Conservation (phyloP, 2,888 invertebrate genomes). For the Heteromyza rotundicornis region DNA sequence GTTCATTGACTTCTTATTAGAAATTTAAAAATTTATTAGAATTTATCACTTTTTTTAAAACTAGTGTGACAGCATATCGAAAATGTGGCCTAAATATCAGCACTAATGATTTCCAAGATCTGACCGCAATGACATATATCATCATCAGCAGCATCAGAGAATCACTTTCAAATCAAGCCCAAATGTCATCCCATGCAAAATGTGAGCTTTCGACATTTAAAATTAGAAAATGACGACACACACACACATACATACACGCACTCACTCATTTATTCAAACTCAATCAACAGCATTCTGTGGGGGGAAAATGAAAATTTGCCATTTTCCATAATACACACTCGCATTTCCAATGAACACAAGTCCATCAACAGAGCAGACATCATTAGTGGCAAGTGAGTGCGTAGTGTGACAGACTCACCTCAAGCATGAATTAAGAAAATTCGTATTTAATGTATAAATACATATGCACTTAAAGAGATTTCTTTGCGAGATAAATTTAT, state of each 20-base stretch:
- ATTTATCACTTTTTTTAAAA: too few species aligned
- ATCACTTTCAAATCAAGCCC: background rate
- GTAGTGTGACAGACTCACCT: background rate
- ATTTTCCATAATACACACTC: background rate
- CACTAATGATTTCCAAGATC: background rate
- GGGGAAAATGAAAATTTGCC: conserved; percentile 8
- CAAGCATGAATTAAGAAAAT: background rate
- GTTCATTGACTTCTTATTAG: too few species aligned
- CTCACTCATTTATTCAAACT: background rate
- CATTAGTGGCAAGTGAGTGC: background rate
- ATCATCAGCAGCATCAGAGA: background rate
- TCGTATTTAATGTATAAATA: background rate
- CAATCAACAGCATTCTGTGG: conserved; percentile 8
- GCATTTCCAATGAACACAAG: background rate
- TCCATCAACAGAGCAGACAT: background rate
- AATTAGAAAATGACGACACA: conserved; percentile 10
- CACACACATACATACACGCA: conserved; percentile 1
- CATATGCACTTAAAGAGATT: background rate
- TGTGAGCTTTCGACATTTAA: conserved; percentile 10
- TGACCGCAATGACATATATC: background rate
- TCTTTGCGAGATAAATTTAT: background rate
- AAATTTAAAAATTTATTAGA: too few species aligned
- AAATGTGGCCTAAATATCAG: too few species aligned
- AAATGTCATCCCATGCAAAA: conserved; percentile 13
- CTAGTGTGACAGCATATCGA: too few species aligned